These are phyloP conservation scores for Euplagia quadripunctaria DNA, from an alignment of 2,888 invertebrate genomes.

Conservation along the genomic window DNA sequence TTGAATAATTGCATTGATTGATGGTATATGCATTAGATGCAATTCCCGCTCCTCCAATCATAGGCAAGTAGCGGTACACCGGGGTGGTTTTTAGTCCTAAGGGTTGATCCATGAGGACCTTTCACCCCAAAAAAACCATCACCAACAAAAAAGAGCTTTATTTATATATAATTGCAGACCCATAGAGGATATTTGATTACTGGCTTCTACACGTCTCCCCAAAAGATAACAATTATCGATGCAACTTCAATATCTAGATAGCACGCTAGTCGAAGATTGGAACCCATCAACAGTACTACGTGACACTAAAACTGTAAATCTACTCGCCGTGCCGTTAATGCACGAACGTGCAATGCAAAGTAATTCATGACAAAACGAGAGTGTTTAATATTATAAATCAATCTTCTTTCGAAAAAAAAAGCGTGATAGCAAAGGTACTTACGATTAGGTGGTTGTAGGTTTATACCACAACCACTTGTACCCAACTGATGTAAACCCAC, in stretches of 20 bases:
- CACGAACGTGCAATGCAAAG: not conserved
- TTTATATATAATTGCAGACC: no score
- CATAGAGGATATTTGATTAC: no score
- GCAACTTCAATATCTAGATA: not conserved
- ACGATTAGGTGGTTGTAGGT: not conserved
- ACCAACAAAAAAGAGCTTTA: no score
- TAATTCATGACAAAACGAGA: not conserved
- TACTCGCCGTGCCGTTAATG: not conserved
- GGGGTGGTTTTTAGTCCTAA: no score
- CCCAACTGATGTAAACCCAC: not conserved
- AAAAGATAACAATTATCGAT: no score
- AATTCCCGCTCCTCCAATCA: no score
- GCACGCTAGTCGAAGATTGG: not conserved
- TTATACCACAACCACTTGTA: not conserved
- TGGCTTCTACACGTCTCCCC: no score
- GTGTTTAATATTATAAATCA: not conserved
- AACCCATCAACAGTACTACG: not conserved
- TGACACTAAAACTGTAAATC: not conserved
- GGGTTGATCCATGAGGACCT: no score
- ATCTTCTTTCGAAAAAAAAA: not conserved
- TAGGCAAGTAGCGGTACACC: no score
- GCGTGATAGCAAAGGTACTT: not conserved
- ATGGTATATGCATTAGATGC: no score
- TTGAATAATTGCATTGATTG: no score
- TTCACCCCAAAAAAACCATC: no score